These are phyloP conservation scores for Solenopsis invicta DNA, from an alignment of 1,140 invertebrate species.

Conservation along the genomic window DNA sequence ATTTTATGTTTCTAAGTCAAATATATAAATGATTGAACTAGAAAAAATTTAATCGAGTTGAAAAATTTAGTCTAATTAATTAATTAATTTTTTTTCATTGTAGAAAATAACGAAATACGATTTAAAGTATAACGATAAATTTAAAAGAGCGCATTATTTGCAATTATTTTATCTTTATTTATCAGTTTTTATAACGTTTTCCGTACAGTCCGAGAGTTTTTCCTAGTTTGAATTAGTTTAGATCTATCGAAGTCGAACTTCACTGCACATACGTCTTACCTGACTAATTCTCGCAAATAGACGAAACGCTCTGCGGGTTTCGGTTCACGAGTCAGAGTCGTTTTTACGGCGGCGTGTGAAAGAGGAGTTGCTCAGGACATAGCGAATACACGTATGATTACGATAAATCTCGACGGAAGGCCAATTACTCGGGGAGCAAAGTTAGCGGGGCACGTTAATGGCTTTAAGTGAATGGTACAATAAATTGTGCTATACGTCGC, in stretches of 20 bases:
- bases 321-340: background rate
- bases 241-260: background rate
- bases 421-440: constrained; percentile 71
- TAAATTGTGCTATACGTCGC: constrained; percentile 73
- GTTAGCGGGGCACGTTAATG: constrained; percentile 73
- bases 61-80: too few species aligned
- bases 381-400: constrained; percentile 71
- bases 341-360: constrained; percentile 38
- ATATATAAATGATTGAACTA: too few species aligned
- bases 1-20: too few species aligned
- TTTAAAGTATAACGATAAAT: background rate
- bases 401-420: constrained; percentile 77
- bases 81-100: too few species aligned
- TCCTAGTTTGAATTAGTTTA: background rate
- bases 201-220: background rate
- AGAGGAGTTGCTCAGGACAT: constrained; percentile 34
- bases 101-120: background rate
- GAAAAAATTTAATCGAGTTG: too few species aligned
- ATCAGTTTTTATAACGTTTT: background rate
- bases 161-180: background rate
- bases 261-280: background rate
- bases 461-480: constrained; percentile 78
- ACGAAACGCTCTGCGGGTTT: background rate
- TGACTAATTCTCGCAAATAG: constrained; percentile 27
- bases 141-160: background rate